Conservation (phyloP, 1,140 invertebrate genomes). For the Venustaconcha ellipsiformis region DNA sequence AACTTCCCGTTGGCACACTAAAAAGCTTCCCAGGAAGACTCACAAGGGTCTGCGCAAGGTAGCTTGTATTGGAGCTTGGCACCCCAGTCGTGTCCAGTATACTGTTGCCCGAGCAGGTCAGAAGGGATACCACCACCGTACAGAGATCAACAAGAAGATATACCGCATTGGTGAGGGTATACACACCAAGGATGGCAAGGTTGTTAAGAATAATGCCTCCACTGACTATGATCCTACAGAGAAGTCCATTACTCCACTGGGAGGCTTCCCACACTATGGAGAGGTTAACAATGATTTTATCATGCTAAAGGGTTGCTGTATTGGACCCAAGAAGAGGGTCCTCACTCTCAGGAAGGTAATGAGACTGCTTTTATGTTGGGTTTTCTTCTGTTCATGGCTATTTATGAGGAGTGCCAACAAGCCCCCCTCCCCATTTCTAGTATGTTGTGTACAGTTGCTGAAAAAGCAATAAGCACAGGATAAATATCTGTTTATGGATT, state of each 20-base stretch:
- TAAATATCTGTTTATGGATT: too few species aligned
- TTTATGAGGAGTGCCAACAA: too few species aligned
- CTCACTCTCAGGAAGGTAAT: conserved; percentile 96
- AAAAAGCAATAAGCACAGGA: too few species aligned
- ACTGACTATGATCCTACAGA: conserved; percentile 99
- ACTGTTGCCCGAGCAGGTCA: conserved; percentile 99
- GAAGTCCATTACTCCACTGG: conserved; percentile 99
- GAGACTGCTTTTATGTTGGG: neutral
- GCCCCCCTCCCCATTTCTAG: too few species aligned
- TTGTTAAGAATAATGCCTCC: conserved; percentile 98
- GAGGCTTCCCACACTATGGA: conserved; percentile 99
- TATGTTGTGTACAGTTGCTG: too few species aligned
- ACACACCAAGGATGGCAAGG: conserved; percentile 91
- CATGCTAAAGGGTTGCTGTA: conserved; percentile 98
- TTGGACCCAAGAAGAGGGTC: conserved; percentile 98
- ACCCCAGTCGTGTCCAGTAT: conserved; percentile 99
- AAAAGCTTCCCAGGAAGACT: conserved; percentile 99
- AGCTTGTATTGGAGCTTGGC: conserved; percentile 99
- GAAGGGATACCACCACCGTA: conserved; percentile 99
- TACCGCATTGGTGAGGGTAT: conserved; percentile 90
- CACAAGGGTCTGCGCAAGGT: conserved; percentile 99
- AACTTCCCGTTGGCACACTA: conserved; percentile 99
- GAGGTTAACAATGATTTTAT: conserved; percentile 99
- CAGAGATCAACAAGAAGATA: conserved; percentile 99
- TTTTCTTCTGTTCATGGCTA: too few species aligned